Evolutionary conservation across 2,797 vertebrate genomes (phyloP), one percentile per base, ranked within the genome.

Genomic region (Acanthis flammea): DNA sequence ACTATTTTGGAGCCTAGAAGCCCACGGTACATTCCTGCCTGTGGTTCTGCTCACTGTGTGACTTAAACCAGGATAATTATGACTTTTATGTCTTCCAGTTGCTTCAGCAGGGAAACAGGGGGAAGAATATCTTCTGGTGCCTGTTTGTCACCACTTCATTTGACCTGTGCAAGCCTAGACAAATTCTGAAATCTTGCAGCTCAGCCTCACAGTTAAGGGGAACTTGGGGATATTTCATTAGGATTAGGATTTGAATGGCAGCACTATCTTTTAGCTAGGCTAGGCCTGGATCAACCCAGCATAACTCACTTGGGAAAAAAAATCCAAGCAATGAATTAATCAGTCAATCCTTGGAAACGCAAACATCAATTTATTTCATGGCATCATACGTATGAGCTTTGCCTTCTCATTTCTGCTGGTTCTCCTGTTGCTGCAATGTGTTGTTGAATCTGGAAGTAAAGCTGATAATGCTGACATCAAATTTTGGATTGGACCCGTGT

Each of bases 41-140:
- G 30, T 77, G 33, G 57, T 77, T 91, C 68, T 86, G 48, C 71
- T 94, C 54, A 37, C 61, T 71, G 70, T 92, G 53, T 93, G 83
- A 89, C 74, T 92, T 94, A 83, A 83, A 82, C 10, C 25, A 74
- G 63, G 33, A 24, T 89, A 61, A 54, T 85, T 61, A 62, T 16
- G 75, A 79, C 75, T 86, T 95, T 77, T 83, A 87, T 70, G 27
- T 86, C 68, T 89, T 92, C 65, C 86, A 86, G 72, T 96, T 88
- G 35, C 75, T 93, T 90, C 84, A 72, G 33, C 44, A 83, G 78
- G 58, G 72, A 88, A 90, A 48, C 4, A 65, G 24, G 19, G 50
- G 5, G 54, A 83, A 80, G 48, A 33, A 31, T 89, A 77, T 62
- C 30, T 77, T 80, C 72, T 96, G 61, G 37, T 70, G 22, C 72